A percentile compares a stretch with the other conserved stretches of the same genome.
These are phyloP conservation scores for Euzetes globulus DNA, from an alignment of 2,888 invertebrate species.

Conservation along the genomic window DNA sequence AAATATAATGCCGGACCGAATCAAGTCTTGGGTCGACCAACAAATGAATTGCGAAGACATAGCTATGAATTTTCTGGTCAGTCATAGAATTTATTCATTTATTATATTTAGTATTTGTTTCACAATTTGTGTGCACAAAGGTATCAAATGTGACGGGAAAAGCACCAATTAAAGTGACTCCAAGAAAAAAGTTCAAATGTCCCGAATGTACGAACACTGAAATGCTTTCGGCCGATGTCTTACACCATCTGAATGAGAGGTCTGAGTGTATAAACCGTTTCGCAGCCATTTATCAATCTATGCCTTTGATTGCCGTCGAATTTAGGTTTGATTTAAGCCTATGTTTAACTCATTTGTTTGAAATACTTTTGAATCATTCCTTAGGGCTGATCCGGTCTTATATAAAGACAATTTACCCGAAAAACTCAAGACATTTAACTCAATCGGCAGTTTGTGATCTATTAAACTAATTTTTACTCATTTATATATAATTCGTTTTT, in stretches of 20 bases:
- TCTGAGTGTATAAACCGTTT: conserved; percentile 80
- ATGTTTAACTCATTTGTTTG: not conserved
- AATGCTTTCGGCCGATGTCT: conserved; percentile 72
- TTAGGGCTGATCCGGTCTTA: conserved; percentile 82
- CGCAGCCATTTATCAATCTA: conserved; percentile 68
- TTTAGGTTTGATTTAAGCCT: conserved; percentile 51
- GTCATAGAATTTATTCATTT: not conserved
- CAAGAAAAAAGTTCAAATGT: conserved; percentile 93
- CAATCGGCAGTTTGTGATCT: conserved; percentile 62
- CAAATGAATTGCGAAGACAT: conserved; percentile 98
- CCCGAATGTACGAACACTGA: conserved; percentile 88
- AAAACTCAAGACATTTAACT: conserved; percentile 75
- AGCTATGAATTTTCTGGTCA: conserved; percentile 93
- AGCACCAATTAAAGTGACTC: conserved; percentile 76
- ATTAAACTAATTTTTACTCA: not conserved
- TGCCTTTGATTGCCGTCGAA: conserved; percentile 81
- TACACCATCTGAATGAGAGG: conserved; percentile 77
- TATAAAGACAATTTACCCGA: conserved; percentile 77
- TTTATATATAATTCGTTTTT: conserved; percentile 1
- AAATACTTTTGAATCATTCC: not conserved
- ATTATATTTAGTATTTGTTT: not conserved
- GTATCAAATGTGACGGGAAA: conserved; percentile 75
- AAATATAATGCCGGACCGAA: conserved; percentile 71
- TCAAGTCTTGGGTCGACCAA: conserved; percentile 82
- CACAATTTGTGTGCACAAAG: not conserved